Percentiles rank a stretch among this genome's conserved stretches.
Conservation (phyloP, 2,113 vertebrate species). For the Turnix velox region DNA sequence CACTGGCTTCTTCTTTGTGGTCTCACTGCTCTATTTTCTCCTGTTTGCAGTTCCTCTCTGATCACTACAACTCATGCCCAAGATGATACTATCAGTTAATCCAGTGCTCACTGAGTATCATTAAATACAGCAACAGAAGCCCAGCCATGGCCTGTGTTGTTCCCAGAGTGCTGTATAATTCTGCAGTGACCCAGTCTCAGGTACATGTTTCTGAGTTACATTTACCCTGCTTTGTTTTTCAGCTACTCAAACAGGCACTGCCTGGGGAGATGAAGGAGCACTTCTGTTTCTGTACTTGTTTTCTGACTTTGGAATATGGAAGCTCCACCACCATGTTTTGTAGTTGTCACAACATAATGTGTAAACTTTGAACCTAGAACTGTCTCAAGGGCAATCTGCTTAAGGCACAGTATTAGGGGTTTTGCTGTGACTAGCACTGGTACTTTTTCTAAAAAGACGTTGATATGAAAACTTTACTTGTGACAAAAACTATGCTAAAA, state of each 20-base stretch:
- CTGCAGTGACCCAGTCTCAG: accelerated
- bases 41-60: not conserved
- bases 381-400: not conserved
- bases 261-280: not conserved
- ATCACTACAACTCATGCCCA: not conserved
- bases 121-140: not conserved
- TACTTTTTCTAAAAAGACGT: not conserved
- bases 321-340: conserved; percentile 1
- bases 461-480: not conserved
- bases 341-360: not conserved
- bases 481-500: not conserved
- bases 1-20: not conserved
- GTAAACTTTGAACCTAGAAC: not conserved
- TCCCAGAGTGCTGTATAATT: not conserved
- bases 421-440: not conserved
- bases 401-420: not conserved
- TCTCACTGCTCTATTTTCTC: not conserved
- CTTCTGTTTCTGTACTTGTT: not conserved
- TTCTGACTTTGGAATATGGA: not conserved
- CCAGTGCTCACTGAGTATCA: not conserved
- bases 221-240: not conserved
- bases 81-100: not conserved
- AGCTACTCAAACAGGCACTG: not conserved
- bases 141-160: not conserved
- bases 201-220: not conserved